Conservation (phyloP, 2,888 invertebrate species). For the Lydus trimaculatus region DNA sequence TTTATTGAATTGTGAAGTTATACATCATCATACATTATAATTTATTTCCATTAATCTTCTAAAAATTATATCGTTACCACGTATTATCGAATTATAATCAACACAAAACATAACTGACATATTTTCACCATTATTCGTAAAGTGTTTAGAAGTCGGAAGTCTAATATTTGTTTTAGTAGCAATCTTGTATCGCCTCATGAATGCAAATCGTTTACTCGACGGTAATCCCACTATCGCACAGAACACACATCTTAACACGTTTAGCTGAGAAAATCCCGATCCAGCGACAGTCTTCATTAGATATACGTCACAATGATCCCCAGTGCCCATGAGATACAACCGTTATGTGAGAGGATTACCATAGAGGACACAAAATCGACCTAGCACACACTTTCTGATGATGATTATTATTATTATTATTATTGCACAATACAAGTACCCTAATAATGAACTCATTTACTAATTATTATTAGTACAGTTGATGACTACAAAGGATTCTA, state of each 20-base stretch:
- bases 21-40: constrained; percentile 4
- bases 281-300: constrained; percentile 46
- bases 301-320: constrained; percentile 40
- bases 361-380: constrained; percentile 27
- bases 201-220: constrained; percentile 56
- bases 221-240: constrained; percentile 53
- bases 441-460: constrained; percentile 17
- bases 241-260: constrained; percentile 53
- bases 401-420: no score
- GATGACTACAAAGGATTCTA: constrained; percentile 9
- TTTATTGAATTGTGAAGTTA: neutral
- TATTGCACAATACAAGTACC: constrained; percentile 19
- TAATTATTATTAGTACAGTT: no score
- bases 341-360: constrained; percentile 38
- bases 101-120: constrained; percentile 44
- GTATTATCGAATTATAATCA: no score
- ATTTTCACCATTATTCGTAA: constrained; percentile 48
- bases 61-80: no score
- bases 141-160: constrained; percentile 52
- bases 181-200: constrained; percentile 59
- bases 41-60: constrained; percentile 19
- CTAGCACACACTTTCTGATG: constrained; percentile 19
- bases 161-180: constrained; percentile 53
- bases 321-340: constrained; percentile 37
- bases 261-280: constrained; percentile 44